phyloP scores from a whole-genome alignment of 2,888 invertebrate species.

The Xestia ashworthii region DNA sequence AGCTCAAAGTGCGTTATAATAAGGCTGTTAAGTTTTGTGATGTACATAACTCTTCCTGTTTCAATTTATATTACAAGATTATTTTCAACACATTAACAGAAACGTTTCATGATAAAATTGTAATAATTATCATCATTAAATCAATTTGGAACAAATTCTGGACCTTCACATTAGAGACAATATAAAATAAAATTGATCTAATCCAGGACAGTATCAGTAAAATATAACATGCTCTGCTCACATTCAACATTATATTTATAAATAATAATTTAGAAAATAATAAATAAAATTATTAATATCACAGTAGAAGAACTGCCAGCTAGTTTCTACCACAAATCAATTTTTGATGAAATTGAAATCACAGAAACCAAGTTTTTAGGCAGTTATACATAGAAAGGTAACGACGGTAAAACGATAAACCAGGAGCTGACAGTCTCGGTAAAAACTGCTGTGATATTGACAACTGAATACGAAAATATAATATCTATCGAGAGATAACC shows the following conservation, averaged over 20 bases:
- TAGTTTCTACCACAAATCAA: slow-evolving; percentile 69
- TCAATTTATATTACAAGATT: slow-evolving; percentile 63
- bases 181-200: slow-evolving; percentile 82
- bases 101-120: slow-evolving; percentile 78
- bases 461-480: slow-evolving; percentile 78
- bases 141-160: slow-evolving; percentile 87
- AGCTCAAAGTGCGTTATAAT: slow-evolving; percentile 75
- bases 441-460: slow-evolving; percentile 90
- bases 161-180: slow-evolving; percentile 79
- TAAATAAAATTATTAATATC: slow-evolving; percentile 90
- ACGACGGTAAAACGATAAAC: slow-evolving; percentile 28
- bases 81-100: slow-evolving; percentile 73
- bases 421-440: slow-evolving; percentile 81
- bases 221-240: slow-evolving; percentile 81
- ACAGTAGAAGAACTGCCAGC: slow-evolving; percentile 89
- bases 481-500: slow-evolving; percentile 79
- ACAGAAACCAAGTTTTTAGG: slow-evolving; percentile 29
- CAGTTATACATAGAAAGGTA: slow-evolving; percentile 33
- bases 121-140: slow-evolving; percentile 83
- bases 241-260: slow-evolving; percentile 83
- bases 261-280: slow-evolving; percentile 88
- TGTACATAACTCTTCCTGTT: slow-evolving; percentile 72
- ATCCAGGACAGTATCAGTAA: slow-evolving; percentile 82
- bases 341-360: slow-evolving; percentile 29
- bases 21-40: slow-evolving; percentile 77